Base-by-base conservation (phyloP, 1,140 invertebrate genomes). In the Mycetomoellerius zeteki region DNA sequence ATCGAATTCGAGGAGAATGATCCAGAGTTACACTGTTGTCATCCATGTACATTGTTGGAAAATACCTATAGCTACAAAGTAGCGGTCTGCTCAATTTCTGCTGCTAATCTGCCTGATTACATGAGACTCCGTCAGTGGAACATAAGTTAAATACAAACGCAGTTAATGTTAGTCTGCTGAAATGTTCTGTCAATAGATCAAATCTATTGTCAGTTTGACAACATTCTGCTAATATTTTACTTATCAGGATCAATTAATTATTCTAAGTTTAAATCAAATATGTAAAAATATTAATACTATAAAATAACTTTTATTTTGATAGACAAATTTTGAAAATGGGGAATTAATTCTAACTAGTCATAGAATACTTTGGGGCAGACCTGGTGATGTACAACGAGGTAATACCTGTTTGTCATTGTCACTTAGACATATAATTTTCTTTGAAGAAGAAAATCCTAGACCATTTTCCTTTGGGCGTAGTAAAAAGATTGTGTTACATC, bases 291-390 rank as follows among this genome's bases (percentile, higher is more conserved):
- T 30, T n/a, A 7, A 50, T 47, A 47, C 6, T 52, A n/a, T n/a
- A 52, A 30, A 27, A n/a, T 52, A 54, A 21, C 8, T 16, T 37
- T 19, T 54, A 73, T 93, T 96, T 95, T 90, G 88, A 47, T 91
- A 98, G 98, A 98, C 98, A 27, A 96, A 96, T 71, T 99, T 97
- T 96, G 97, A 97, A 91, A 96, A 97, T 92, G 98, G 98, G n/a
- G 97, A 98, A 94, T 92, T 98, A 8, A 96, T 97, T 1, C 94
- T 99, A 33, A 99, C 98, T 27, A 97, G 96, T 64, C 97, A 98
- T 92, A 96, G 98, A 90, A 95, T 99, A 62, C 95, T 98, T 71
- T 99, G 98, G 98, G 97, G 96, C 33, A 97, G 97, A 92, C 96
- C 96, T 47, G 97, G 96, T 69, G 97, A 97, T 90, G 97, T 97